Evolutionary conservation across 2,888 invertebrate species (phyloP).

Genomic region (Heliconius ethilla): DNA sequence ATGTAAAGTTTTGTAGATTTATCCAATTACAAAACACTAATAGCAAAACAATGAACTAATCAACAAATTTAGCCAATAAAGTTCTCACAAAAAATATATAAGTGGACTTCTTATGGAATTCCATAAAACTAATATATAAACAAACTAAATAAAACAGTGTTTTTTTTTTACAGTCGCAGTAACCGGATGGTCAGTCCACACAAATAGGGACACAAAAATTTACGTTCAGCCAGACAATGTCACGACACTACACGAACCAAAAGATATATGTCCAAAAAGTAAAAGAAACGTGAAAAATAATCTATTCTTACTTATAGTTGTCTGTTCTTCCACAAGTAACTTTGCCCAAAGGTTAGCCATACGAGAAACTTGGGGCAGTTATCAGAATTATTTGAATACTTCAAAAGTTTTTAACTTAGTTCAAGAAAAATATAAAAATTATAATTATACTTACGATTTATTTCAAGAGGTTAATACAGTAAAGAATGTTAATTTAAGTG

Average conservation of each 20-base stretch:
- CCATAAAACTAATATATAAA: too few relatives aligned
- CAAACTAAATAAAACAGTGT: not conserved
- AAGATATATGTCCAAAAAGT: constrained; percentile 74
- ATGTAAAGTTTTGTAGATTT: too few relatives aligned
- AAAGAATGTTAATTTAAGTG: constrained; percentile 45
- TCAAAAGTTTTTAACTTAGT: constrained; percentile 58
- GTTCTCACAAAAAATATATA: too few relatives aligned
- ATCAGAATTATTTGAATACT: constrained; percentile 63
- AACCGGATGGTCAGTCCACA: constrained; percentile 88
- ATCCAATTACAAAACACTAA: too few relatives aligned
- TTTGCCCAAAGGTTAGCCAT: constrained; percentile 85
- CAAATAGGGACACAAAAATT: constrained; percentile 86
- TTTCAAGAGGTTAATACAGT: constrained; percentile 47
- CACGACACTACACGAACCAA: constrained; percentile 85
- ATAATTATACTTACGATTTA: constrained; percentile 68
- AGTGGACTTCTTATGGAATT: too few relatives aligned
- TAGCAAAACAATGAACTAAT: too few relatives aligned
- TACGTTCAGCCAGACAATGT: constrained; percentile 87
- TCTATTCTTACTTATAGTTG: constrained; percentile 86
- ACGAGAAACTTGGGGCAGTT: constrained; percentile 87
- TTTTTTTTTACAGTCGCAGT: constrained; percentile 69
- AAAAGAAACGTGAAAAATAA: constrained; percentile 56
- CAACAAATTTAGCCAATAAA: too few relatives aligned
- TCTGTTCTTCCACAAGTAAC: constrained; percentile 88
- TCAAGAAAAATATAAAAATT: constrained; percentile 64